A percentile compares a stretch with the other conserved stretches of the same genome.
Evolutionary conservation across 2,797 vertebrate genomes (phyloP).

Genomic region (Leontocebus nigricollis): DNA sequence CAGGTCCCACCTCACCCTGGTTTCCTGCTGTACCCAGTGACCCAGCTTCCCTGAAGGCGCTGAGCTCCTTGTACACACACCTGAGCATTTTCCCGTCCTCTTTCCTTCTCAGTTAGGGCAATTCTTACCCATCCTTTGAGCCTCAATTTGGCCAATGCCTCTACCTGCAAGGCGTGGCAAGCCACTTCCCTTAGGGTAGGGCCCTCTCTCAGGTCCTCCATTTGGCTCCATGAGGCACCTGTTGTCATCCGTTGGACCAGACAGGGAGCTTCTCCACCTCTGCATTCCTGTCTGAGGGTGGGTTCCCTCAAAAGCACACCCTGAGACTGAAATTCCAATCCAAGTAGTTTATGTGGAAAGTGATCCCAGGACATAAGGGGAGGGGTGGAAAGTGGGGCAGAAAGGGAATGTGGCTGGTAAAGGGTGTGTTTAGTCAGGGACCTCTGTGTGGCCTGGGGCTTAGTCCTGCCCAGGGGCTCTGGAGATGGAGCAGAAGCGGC

Average conservation of each 20-base stretch:
- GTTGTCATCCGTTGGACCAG: rapidly evolving
- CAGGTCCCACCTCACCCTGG: rapidly evolving
- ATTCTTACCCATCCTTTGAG: background rate
- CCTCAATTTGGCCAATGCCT: background rate
- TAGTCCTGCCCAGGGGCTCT: rapidly evolving
- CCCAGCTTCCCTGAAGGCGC: background rate
- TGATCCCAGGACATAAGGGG: background rate
- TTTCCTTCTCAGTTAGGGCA: background rate
- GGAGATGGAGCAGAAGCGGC: too few relatives aligned
- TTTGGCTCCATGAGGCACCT: rapidly evolving
- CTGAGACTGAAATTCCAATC: background rate
- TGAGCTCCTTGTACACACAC: rapidly evolving
- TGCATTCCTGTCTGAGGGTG: background rate
- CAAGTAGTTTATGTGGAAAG: background rate
- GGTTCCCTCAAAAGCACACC: background rate
- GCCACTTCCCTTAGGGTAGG: background rate
- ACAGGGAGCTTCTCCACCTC: background rate
- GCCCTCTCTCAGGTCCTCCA: too few relatives aligned
- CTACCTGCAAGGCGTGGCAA: background rate
- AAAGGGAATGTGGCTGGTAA: background rate
- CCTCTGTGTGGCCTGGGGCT: background rate
- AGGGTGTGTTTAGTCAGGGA: background rate
- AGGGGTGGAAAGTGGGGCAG: background rate
- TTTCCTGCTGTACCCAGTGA: rapidly evolving
- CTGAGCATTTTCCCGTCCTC: rapidly evolving